phyloP scores from a whole-genome alignment of 2,888 invertebrate genomes.

The Coleophora flavipennella region DNA sequence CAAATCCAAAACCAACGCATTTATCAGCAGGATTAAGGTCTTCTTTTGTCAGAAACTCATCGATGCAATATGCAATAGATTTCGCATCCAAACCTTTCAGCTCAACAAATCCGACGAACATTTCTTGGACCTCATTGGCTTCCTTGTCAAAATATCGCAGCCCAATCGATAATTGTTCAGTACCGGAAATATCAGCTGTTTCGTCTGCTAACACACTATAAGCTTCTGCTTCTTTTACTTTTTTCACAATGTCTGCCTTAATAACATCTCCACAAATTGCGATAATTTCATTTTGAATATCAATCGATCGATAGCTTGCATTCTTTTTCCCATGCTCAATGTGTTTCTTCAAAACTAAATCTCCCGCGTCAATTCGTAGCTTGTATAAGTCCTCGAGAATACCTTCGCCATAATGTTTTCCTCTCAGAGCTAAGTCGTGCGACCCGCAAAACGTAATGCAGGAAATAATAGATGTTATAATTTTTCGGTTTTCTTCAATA shows the following conservation, averaged over 20 bases:
- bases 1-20: conserved; percentile 6
- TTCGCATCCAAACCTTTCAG: conserved; percentile 1
- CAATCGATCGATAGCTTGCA: too few relatives aligned
- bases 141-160: conserved; percentile 10
- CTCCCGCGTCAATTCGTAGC: too few relatives aligned
- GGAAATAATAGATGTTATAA: too few relatives aligned
- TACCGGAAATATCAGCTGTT: conserved; percentile 5
- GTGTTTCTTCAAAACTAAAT: too few relatives aligned
- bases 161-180: conserved; percentile 5
- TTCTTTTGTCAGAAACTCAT: conserved; percentile 6
- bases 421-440: too few relatives aligned
- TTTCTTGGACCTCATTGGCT: conserved; percentile 6
- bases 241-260: conserved; percentile 4
- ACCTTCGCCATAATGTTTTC: too few relatives aligned
- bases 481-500: too few relatives aligned
- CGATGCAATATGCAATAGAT: conserved; percentile 6
- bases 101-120: conserved; percentile 8
- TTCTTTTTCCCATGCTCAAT: too few relatives aligned
- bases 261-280: conserved; percentile 2
- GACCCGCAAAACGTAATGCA: too few relatives aligned
- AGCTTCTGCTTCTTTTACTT: conserved; percentile 2
- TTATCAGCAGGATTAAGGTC: conserved; percentile 5
- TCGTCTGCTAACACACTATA: conserved; percentile 9
- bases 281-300: too few relatives aligned
- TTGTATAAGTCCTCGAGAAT: too few relatives aligned